Evolutionary conservation across 2,888 invertebrate species (phyloP).

Genomic region (Stenchaetothrips biformis): DNA sequence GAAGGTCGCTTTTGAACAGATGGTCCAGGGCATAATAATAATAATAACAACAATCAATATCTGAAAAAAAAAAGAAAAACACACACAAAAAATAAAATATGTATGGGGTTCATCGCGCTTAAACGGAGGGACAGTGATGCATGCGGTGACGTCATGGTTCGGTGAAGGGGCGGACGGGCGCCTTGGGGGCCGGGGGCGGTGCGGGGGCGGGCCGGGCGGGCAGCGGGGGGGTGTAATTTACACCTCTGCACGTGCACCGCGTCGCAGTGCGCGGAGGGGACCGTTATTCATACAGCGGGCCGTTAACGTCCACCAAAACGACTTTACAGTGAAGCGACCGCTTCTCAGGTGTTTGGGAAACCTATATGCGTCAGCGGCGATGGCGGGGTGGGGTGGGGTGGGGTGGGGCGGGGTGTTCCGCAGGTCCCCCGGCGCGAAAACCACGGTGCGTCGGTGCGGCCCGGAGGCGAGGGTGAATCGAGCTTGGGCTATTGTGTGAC

Average conservation of each 20-base stretch:
- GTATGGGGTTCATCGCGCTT: no score
- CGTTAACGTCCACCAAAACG: conserved; percentile 16
- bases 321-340: conserved; percentile 18
- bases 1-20: no score
- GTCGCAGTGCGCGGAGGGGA: neutral
- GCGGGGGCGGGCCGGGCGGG: neutral
- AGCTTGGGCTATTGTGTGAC: neutral
- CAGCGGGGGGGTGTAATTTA: neutral
- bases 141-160: no score
- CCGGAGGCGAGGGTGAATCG: neutral
- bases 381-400: neutral
- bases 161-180: no score
- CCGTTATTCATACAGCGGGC: neutral
- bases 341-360: neutral
- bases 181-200: neutral
- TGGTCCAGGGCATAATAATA: no score
- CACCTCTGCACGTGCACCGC: neutral
- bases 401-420: neutral
- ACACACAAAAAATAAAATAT: no score
- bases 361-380: neutral
- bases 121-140: no score
- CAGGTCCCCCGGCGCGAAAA: no score
- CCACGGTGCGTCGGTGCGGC: neutral
- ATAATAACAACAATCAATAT: no score
- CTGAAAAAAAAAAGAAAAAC: no score